Evolutionary conservation across 2,113 vertebrate species (phyloP), one percentile per base, ranked within the genome.

Genomic region (Hypanus sabinus): DNA sequence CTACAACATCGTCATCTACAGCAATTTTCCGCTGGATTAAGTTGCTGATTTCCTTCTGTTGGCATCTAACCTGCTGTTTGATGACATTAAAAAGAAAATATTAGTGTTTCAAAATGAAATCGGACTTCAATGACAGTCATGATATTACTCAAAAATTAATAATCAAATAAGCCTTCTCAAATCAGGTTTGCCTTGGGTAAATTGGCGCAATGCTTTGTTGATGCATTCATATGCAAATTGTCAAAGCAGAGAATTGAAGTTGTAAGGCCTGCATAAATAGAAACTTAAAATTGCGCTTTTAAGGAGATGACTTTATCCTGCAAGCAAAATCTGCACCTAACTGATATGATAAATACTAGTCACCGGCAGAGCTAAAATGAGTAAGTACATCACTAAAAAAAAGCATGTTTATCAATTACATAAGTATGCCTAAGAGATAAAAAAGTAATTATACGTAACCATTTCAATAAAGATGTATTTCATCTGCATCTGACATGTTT

Each of bases 41-140:
- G 95, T 95, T 96, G 96, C 97, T 97, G 95, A 98, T 96, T 96
- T 98, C 97, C 95, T 97, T 97, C 96, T 97, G 97, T 94, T 98
- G 96, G 94, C 80, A 96, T 94, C 94, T 94, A 94, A 97, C 96
- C 95, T 95, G 97, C 98, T 98, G 95, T 95, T 93, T 8, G 38
- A 95, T 75, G 94, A 95, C 57, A 94, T 95, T 94, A 95, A 81
- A 70, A 93, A 70, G 65, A 91, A 95, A 94, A 94, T 91, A 95
- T 94, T 95, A 94, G 70, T 18, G 20, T 27, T 62, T 94, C 73
- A 65, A 83, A 73, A 60, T 62, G 71, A 93, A 46, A 94, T 94
- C 76, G 91, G 65, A 76, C 81, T 71, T 92, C 57, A 76, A 80
- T 94, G 60, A 81, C 60, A 90, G 87, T 80, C 68, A 94, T 90